A percentile compares a stretch with the other conserved stretches of the same genome.
Conservation (phyloP, 2,888 invertebrate species). For the Cataglyphis altisquamis region DNA sequence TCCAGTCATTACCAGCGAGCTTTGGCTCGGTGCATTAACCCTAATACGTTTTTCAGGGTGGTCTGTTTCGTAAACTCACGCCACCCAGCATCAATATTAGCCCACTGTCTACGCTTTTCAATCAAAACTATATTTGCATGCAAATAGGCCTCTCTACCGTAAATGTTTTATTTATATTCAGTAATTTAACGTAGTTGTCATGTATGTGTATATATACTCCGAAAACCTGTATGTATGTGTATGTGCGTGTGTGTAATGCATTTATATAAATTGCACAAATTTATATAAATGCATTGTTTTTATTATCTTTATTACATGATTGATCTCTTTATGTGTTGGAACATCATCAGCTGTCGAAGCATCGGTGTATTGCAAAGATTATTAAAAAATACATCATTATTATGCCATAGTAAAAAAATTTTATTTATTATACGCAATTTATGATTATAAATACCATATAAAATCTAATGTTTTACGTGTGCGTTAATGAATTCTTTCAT, state of each 20-base stretch:
- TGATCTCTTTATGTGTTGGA: neutral
- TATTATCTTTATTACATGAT: neutral
- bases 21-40: slow-evolving; percentile 74
- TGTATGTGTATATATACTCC: neutral
- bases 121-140: slow-evolving; percentile 2
- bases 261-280: neutral
- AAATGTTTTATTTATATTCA: neutral
- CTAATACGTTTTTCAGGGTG: slow-evolving; percentile 80
- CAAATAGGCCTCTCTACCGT: neutral
- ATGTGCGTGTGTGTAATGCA: neutral
- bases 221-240: neutral
- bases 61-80: slow-evolving; percentile 65
- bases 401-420: neutral
- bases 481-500: too few species aligned
- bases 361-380: neutral
- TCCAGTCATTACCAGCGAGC: slow-evolving; percentile 74
- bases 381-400: slow-evolving; percentile 16
- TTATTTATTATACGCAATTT: slow-evolving; percentile 33
- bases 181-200: neutral
- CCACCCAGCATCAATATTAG: neutral
- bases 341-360: slow-evolving; percentile 19
- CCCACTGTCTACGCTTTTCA: neutral
- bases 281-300: neutral
- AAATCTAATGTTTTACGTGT: slow-evolving; percentile 5
- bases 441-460: slow-evolving; percentile 25